Conservation (phyloP, 2,797 vertebrate genomes). For the Sebastes oblongus region DNA sequence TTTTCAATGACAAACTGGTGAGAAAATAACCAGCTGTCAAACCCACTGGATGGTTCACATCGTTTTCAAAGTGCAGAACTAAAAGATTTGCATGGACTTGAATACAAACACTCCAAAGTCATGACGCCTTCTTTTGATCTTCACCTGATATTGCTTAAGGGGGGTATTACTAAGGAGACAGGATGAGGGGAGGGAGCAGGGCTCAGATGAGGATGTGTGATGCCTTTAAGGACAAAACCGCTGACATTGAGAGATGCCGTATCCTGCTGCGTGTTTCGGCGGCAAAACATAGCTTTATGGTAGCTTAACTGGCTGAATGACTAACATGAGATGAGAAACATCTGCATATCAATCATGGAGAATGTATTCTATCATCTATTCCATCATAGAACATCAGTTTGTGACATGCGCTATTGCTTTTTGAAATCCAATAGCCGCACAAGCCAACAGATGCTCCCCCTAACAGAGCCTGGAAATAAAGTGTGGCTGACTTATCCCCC, state of each 20-base stretch:
- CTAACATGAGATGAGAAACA: slow-evolving; percentile 25
- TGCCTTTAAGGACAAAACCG: slow-evolving; percentile 36
- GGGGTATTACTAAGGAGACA: slow-evolving; percentile 20
- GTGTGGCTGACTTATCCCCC: slow-evolving; percentile 47
- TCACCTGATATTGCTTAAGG: slow-evolving; percentile 36
- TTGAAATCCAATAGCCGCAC: slow-evolving; percentile 57
- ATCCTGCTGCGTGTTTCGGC: not conserved
- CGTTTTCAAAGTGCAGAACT: slow-evolving; percentile 31
- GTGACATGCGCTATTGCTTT: slow-evolving; percentile 55
- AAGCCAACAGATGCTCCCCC: slow-evolving; percentile 67
- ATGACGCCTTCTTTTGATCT: slow-evolving; percentile 26
- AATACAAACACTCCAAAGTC: slow-evolving; percentile 38
- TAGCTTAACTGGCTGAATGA: slow-evolving; percentile 25
- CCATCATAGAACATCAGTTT: slow-evolving; percentile 37
- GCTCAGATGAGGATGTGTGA: not conserved
- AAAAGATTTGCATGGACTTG: slow-evolving; percentile 54
- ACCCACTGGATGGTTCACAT: slow-evolving; percentile 31
- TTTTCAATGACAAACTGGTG: slow-evolving; percentile 27
- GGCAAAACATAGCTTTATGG: not conserved
- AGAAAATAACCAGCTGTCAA: not conserved
- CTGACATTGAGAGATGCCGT: slow-evolving; percentile 38
- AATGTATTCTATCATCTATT: slow-evolving; percentile 10
- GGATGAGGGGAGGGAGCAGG: not conserved
- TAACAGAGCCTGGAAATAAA: slow-evolving; percentile 63
- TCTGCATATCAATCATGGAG: slow-evolving; percentile 48